Percentiles rank a stretch among this genome's conserved stretches.
These are phyloP conservation scores for Dinocampus coccinellae DNA, from an alignment of 2,888 invertebrate genomes.

Conservation along the genomic window DNA sequence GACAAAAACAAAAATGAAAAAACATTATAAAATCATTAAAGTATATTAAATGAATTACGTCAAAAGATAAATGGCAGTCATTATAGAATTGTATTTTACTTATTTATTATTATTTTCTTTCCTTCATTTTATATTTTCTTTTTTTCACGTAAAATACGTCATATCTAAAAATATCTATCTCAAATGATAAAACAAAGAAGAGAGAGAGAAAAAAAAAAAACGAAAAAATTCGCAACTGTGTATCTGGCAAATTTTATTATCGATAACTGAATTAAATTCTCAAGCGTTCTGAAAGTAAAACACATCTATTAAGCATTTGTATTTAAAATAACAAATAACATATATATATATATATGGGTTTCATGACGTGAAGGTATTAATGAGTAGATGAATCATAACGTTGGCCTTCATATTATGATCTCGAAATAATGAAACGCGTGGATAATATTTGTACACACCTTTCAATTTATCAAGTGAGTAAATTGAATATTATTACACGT, in stretches of 20 bases:
- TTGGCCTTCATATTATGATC: background rate
- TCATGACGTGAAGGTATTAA: background rate
- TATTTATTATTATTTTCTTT: too few species aligned
- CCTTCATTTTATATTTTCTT: background rate
- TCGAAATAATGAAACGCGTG: background rate
- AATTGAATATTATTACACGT: too few species aligned
- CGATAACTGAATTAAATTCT: background rate
- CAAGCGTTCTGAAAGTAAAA: background rate
- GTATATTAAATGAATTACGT: too few species aligned
- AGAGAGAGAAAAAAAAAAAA: background rate
- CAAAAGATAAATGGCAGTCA: too few species aligned
- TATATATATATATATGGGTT: background rate
- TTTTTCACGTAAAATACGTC: background rate
- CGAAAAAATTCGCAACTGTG: background rate
- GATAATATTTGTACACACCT: background rate
- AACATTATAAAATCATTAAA: too few species aligned
- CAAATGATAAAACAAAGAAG: background rate
- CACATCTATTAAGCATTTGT: background rate
- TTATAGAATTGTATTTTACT: too few species aligned
- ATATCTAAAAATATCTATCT: background rate
- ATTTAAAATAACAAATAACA: background rate
- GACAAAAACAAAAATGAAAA: too few species aligned
- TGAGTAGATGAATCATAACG: conserved; percentile 3
- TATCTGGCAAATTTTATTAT: background rate
- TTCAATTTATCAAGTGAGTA: background rate